These are phyloP conservation scores for Diabrotica undecimpunctata DNA, from an alignment of 1,140 invertebrate genomes.

Conservation along the genomic window DNA sequence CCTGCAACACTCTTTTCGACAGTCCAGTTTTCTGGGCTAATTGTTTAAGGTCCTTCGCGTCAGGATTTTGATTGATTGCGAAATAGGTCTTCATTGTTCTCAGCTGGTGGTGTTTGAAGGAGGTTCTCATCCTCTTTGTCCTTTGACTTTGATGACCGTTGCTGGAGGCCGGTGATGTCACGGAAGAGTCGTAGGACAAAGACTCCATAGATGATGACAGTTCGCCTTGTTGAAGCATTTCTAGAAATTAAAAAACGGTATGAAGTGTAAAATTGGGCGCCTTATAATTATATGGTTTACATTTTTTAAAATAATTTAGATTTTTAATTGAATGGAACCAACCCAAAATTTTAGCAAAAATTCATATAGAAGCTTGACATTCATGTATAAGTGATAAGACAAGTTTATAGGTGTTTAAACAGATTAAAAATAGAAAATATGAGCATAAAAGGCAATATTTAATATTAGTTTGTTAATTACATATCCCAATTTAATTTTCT, in stretches of 20 bases:
- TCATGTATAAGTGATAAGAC: too few species aligned
- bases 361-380: too few species aligned
- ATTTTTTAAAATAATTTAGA: too few species aligned
- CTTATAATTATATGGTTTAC: too few species aligned
- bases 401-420: too few species aligned
- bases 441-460: too few species aligned
- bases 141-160: conserved; percentile 56
- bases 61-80: conserved; percentile 94
- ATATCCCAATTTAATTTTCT: too few species aligned
- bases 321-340: too few species aligned
- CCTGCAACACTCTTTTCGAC: conserved; percentile 93
- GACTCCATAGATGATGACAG: conserved; percentile 75
- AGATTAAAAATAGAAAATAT: too few species aligned
- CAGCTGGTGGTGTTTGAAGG: conserved; percentile 96
- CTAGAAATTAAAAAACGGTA: conserved; percentile 47
- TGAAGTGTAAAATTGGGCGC: too few species aligned
- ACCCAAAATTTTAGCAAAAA: too few species aligned
- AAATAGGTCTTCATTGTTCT: conserved; percentile 97
- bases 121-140: conserved; percentile 92
- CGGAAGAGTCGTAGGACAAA: conserved; percentile 67
- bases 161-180: conserved; percentile 65
- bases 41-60: conserved; percentile 93
- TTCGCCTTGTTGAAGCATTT: conserved; percentile 68
- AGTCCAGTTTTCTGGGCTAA: conserved; percentile 94
- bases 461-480: too few species aligned